Percentiles rank a stretch among this genome's conserved stretches.
Conservation (phyloP, 1,140 invertebrate genomes). For the Chironomus tepperi region DNA sequence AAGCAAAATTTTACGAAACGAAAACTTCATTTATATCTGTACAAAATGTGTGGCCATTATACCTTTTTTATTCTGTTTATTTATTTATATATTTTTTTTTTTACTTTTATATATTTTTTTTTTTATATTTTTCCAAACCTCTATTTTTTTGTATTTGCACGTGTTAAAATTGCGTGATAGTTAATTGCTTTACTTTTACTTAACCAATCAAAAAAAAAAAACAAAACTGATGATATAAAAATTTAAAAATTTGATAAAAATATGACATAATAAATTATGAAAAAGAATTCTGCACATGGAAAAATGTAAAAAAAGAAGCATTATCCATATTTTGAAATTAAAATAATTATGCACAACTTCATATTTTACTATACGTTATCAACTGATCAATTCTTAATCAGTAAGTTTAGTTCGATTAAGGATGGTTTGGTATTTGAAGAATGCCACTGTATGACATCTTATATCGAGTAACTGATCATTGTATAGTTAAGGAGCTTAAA, state of each 20-base stretch:
- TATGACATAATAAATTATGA: neutral
- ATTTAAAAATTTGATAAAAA: neutral
- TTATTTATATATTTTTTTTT: neutral
- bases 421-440: no score
- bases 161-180: constrained; percentile 12
- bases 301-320: neutral
- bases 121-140: constrained; percentile 8
- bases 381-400: no score
- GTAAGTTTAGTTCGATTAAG: no score
- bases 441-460: no score
- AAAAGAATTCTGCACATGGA: neutral
- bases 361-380: no score
- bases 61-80: neutral
- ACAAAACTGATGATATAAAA: neutral
- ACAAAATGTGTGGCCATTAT: constrained; percentile 10
- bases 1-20: neutral
- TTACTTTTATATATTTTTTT: neutral
- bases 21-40: neutral
- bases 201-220: neutral
- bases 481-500: no score
- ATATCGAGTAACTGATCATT: no score
- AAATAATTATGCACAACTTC: no score
- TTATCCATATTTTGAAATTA: no score
- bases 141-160: constrained; percentile 6
- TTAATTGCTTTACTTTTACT: constrained; percentile 8